Percentiles rank a stretch among this genome's conserved stretches.
Evolutionary conservation across 1,140 invertebrate genomes (phyloP).

Genomic region (Drosophila paulistorum): DNA sequence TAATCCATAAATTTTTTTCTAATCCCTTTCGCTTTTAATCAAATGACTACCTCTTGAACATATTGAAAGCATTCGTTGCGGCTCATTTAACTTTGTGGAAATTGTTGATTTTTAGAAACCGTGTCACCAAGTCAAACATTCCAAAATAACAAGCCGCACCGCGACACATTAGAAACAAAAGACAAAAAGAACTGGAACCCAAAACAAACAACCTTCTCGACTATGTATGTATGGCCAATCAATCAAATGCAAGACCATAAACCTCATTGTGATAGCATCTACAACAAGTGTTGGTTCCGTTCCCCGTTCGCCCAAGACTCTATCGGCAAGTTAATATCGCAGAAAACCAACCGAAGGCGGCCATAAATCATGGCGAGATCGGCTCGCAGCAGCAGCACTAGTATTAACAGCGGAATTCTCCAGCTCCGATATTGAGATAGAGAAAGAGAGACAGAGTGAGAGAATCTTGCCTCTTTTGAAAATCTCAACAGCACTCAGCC

Average conservation of each 20-base stretch:
- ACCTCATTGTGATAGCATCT: constrained; percentile 60
- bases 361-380: constrained; percentile 69
- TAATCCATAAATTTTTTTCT: neutral
- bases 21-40: neutral
- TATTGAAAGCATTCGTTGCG: neutral
- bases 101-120: constrained; percentile 21
- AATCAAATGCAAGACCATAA: constrained; percentile 64
- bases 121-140: constrained; percentile 54
- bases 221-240: constrained; percentile 50
- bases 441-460: too few relatives aligned
- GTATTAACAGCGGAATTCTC: neutral
- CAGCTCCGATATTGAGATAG: neutral
- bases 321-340: constrained; percentile 48
- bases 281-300: constrained; percentile 46
- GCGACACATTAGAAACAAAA: constrained; percentile 22
- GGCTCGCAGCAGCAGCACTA: neutral
- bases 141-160: constrained; percentile 38
- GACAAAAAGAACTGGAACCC: constrained; percentile 10
- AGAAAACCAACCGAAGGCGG: constrained; percentile 23
- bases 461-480: constrained; percentile 6
- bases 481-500: constrained; percentile 40
- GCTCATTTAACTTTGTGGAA: constrained; percentile 1
- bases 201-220: constrained; percentile 37
- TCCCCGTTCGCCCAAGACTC: constrained; percentile 25
- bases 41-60: constrained; percentile 16